Percentiles rank a stretch among this genome's conserved stretches.
Evolutionary conservation across 2,797 vertebrate genomes (phyloP).

Genomic region (Gambusia yucatana): DNA sequence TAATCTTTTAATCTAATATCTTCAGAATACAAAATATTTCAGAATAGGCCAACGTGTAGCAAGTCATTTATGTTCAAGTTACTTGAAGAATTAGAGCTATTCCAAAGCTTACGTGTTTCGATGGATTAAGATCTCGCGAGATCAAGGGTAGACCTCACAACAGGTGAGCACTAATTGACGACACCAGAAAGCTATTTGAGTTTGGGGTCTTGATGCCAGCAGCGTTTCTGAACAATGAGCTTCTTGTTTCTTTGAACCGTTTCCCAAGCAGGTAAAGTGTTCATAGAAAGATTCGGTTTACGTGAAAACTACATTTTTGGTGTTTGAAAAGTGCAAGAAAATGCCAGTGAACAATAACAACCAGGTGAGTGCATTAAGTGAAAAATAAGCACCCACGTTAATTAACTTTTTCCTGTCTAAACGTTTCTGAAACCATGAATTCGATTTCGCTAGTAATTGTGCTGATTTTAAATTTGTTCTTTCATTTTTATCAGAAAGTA

Average conservation of each 20-base stretch:
- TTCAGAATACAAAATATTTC: background rate
- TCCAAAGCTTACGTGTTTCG: background rate
- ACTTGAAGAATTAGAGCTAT: background rate
- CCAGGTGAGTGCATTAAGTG: slow-evolving; percentile 54
- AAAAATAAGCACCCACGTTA: background rate
- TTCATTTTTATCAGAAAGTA: slow-evolving; percentile 25
- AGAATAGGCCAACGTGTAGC: background rate
- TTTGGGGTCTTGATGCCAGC: rapidly evolving
- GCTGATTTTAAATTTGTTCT: background rate
- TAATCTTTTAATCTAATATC: background rate
- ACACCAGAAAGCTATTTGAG: background rate
- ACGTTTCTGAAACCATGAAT: background rate
- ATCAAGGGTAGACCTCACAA: background rate
- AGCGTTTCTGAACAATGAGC: background rate
- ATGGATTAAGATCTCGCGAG: slow-evolving; percentile 41
- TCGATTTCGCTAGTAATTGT: background rate
- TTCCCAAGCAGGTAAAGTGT: background rate
- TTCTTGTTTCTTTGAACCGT: background rate
- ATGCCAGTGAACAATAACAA: slow-evolving; percentile 63
- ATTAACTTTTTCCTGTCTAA: background rate
- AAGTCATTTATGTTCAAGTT: background rate
- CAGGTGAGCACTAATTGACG: slow-evolving; percentile 46
- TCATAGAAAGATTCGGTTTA: background rate
- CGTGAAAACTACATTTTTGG: background rate
- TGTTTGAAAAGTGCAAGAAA: background rate